phyloP scores from a whole-genome alignment of 2,888 invertebrate species.

The Rutpela maculata region DNA sequence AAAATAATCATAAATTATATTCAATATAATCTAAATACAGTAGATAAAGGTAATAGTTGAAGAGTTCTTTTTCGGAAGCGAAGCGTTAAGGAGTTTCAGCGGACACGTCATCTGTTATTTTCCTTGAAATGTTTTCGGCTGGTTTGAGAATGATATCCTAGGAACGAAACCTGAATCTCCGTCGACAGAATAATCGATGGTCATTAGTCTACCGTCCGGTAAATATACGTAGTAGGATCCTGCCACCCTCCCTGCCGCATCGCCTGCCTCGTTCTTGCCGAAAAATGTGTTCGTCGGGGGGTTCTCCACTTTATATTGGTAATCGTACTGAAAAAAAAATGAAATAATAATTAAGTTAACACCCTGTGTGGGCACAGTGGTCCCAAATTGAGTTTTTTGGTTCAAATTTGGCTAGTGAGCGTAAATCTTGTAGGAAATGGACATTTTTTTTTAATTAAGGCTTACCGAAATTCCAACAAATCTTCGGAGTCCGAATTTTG shows the following conservation, averaged over 20 bases:
- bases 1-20: not conserved
- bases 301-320: slow-evolving; percentile 85
- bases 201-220: slow-evolving; percentile 84
- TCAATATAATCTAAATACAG: not conserved
- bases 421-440: too few relatives aligned
- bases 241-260: slow-evolving; percentile 79
- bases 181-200: slow-evolving; percentile 83
- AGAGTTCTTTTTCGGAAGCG: slow-evolving; percentile 22
- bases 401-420: too few relatives aligned
- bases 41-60: not conserved
- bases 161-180: slow-evolving; percentile 85
- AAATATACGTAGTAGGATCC: slow-evolving; percentile 83
- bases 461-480: too few relatives aligned
- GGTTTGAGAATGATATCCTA: slow-evolving; percentile 78
- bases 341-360: too few relatives aligned
- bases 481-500: too few relatives aligned
- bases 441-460: too few relatives aligned
- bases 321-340: slow-evolving; percentile 79
- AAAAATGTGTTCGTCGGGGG: slow-evolving; percentile 81
- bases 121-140: slow-evolving; percentile 31
- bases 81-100: slow-evolving; percentile 15
- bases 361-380: too few relatives aligned
- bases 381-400: too few relatives aligned
- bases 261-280: slow-evolving; percentile 82
- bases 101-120: not conserved